A percentile compares a stretch with the other conserved stretches of the same genome.
These are phyloP conservation scores for Biston stratarius DNA, from an alignment of 2,888 invertebrate genomes.

Conservation along the genomic window DNA sequence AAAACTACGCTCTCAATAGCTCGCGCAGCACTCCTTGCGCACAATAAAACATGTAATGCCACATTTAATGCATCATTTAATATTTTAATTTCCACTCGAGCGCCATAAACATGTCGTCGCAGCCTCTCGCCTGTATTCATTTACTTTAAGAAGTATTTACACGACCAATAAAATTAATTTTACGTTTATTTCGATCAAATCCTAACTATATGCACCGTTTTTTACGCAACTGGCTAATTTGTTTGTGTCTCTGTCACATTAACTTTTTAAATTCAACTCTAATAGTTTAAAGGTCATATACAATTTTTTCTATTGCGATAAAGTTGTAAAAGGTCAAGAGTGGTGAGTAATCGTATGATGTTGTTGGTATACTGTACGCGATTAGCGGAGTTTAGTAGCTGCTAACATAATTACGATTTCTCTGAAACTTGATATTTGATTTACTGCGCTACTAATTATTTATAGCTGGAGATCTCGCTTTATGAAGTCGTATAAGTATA, in stretches of 20 bases:
- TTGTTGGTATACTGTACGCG: slow-evolving; percentile 42
- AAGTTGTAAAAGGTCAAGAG: slow-evolving; percentile 1
- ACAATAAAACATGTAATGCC: slow-evolving; percentile 20
- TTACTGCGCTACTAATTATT: slow-evolving; percentile 11
- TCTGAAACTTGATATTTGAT: slow-evolving; percentile 20
- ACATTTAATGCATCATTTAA: slow-evolving; percentile 18
- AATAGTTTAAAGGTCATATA: not conserved
- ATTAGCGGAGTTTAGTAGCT: slow-evolving; percentile 39
- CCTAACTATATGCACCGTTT: slow-evolving; percentile 20
- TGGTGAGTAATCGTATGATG: slow-evolving; percentile 31
- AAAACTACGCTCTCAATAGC: slow-evolving; percentile 10
- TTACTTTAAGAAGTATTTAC: slow-evolving; percentile 52
- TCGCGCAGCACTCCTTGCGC: slow-evolving; percentile 7
- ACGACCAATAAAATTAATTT: slow-evolving; percentile 51
- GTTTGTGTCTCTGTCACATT: slow-evolving; percentile 6
- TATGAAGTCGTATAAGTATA: not conserved
- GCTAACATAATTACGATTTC: slow-evolving; percentile 40
- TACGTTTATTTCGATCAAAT: slow-evolving; percentile 25
- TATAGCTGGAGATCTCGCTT: not conserved
- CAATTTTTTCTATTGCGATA: slow-evolving; percentile 1
- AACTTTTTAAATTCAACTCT: not conserved
- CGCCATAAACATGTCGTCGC: slow-evolving; percentile 32
- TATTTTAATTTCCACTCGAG: slow-evolving; percentile 21
- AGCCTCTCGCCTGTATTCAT: slow-evolving; percentile 43
- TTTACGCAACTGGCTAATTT: not conserved